These are phyloP conservation scores for Pachyramphus minor DNA, from an alignment of 2,113 vertebrate genomes.

Conservation along the genomic window DNA sequence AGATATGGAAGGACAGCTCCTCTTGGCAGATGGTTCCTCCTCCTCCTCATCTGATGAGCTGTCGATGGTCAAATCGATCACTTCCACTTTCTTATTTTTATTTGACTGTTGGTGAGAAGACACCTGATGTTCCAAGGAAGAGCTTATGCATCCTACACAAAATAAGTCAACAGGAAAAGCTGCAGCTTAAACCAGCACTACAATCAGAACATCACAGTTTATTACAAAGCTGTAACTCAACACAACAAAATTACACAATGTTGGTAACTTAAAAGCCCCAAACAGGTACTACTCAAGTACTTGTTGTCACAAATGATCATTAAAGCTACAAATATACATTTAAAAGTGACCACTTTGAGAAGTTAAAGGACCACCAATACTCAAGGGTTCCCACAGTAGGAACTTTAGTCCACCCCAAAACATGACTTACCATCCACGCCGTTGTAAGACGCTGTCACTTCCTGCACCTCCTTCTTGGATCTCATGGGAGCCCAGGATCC, in stretches of 20 bases:
- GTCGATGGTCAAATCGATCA: constrained; percentile 96
- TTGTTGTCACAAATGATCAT: too few species aligned
- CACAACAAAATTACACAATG: accelerated
- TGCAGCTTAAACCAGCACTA: not conserved
- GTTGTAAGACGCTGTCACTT: constrained; percentile 88
- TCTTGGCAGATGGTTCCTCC: constrained; percentile 87
- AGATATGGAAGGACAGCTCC: constrained; percentile 89
- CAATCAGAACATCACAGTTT: not conserved
- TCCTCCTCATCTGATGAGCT: constrained; percentile 94
- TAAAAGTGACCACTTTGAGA: not conserved
- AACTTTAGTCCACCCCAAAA: not conserved
- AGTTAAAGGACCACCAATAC: not conserved
- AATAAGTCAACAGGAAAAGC: not conserved
- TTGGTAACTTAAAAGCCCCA: not conserved
- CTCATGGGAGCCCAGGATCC: constrained; percentile 98
- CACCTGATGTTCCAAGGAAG: constrained; percentile 81
- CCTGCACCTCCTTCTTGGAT: constrained; percentile 94
- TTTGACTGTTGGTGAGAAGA: constrained; percentile 79
- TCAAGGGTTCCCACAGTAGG: accelerated
- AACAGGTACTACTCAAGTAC: not conserved
- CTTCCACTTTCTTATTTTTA: constrained; percentile 89
- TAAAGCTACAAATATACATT: not conserved
- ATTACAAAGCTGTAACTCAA: not conserved
- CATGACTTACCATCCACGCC: constrained; percentile 84
- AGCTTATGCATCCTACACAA: constrained; percentile 80